Percentiles rank a stretch among this genome's conserved stretches.
Evolutionary conservation across 2,797 vertebrate genomes (phyloP).

Genomic region (Rhinophrynus dorsalis): DNA sequence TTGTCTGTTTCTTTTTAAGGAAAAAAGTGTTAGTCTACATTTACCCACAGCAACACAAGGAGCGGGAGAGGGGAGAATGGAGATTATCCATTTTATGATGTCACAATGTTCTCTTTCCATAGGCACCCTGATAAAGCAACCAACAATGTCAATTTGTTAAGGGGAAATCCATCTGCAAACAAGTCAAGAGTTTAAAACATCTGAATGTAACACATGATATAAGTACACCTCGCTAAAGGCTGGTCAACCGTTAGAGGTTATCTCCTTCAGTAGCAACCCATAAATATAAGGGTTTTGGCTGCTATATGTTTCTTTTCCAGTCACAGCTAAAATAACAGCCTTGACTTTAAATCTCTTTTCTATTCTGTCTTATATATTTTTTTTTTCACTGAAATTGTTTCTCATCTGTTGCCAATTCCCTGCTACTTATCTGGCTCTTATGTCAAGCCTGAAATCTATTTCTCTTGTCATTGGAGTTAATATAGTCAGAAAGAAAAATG

Average conservation of each 20-base stretch:
- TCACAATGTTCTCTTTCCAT: no score
- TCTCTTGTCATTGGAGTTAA: conserved; percentile 22
- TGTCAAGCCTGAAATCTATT: conserved; percentile 26
- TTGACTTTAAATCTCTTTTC: conserved; percentile 6
- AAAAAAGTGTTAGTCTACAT: no score
- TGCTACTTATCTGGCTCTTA: conserved; percentile 23
- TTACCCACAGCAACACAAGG: no score
- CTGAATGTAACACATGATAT: no score
- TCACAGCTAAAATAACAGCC: conserved; percentile 3
- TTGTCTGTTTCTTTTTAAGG: no score
- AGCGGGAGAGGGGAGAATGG: no score
- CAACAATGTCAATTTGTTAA: no score
- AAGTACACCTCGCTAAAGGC: no score
- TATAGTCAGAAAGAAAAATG: conserved; percentile 29
- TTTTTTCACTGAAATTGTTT: conserved; percentile 15
- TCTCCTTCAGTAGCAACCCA: neutral
- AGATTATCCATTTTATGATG: no score
- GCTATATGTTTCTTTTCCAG: neutral
- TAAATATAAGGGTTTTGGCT: neutral
- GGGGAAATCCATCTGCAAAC: no score
- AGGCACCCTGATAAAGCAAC: no score
- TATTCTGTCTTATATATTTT: neutral
- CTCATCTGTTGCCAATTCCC: conserved; percentile 7
- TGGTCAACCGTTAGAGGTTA: neutral
- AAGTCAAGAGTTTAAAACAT: no score